Base-by-base conservation (phyloP, 2,888 invertebrate genomes). In the Lasioglossum zephyrum region DNA sequence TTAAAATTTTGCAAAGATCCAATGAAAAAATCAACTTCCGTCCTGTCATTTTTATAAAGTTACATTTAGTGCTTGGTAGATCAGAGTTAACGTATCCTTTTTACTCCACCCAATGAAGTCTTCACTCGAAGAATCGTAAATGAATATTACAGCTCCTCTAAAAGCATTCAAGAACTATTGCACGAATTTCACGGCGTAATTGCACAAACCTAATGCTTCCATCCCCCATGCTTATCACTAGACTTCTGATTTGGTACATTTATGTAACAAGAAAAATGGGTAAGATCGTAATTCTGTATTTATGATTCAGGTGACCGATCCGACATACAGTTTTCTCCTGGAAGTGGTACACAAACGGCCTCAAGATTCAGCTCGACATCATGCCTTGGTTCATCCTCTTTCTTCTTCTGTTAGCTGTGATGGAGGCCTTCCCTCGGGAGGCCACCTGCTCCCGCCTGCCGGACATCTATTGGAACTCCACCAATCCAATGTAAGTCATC, bases 401-500 rank as follows among this genome's bases (percentile, higher is more conserved):
- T 93, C 95, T 96, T 91, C 95, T 96, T 85, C 94, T 96, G 94
- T 95, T 96, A 90, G 95, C 95, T 90, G 95, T 96, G 93, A 95
- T 95, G 95, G 96, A 96, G 94, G 95, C 95, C 90, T 95, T 96
- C 92, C 96, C 96, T 57, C 93, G 95, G 92, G 96, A 96, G 93
- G 95, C 95, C 90, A 95, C 95, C 90, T 95, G 95, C 93, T 95
- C 95, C 92, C 94, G 95, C 88, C 94, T 96, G 89, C 96, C 96
- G 93, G 96, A 96, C 94, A 96, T 96, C 92, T 96, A 96, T 93
- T 96, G 96, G 96, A 96, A 96, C 94, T 95, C 96, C 91, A 95
- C 96, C 92, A 96, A 96, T 94, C 96, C 96, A 95, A 96, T 96
- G 96, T 96, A 94, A 96, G 96, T 95, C 75, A 79, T 4, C 57